phyloP scores from a whole-genome alignment of 1,140 invertebrate species.

The Nixonia krombeini region DNA sequence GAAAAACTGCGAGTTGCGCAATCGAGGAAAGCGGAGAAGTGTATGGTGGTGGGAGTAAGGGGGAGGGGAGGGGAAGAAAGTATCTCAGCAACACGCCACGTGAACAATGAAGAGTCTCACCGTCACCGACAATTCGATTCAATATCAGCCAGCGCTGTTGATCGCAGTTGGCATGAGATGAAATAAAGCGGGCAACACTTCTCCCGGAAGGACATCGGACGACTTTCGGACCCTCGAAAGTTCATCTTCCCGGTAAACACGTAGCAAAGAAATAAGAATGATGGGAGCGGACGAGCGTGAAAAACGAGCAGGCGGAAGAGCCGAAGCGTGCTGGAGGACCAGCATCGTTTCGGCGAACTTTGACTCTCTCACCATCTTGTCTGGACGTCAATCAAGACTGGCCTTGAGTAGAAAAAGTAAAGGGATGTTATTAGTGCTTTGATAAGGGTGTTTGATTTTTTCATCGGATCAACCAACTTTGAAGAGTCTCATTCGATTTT shows the following conservation, averaged over 20 bases:
- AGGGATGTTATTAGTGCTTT: no score
- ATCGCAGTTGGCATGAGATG: constrained; percentile 37
- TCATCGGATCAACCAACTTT: no score
- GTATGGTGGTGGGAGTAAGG: no score
- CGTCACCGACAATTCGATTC: constrained; percentile 26
- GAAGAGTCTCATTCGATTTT: no score
- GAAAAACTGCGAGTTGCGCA: no score
- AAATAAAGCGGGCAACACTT: constrained; percentile 43
- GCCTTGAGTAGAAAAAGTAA: no score
- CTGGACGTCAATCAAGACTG: no score
- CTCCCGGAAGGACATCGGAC: constrained; percentile 31
- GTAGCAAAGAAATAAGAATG: constrained; percentile 31
- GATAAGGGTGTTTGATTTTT: no score
- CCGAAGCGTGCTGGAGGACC: neutral
- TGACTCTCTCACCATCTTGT: neutral
- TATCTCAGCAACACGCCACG: constrained; percentile 10
- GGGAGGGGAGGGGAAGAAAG: no score
- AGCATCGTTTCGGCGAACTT: neutral
- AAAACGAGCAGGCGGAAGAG: constrained; percentile 14
- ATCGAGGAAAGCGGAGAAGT: no score
- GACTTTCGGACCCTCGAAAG: constrained; percentile 34
- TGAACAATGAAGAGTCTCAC: constrained; percentile 34
- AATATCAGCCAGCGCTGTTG: constrained; percentile 25
- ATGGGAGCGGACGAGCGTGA: constrained; percentile 3
- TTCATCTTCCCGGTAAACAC: constrained; percentile 32